Evolutionary conservation across 2,113 vertebrate genomes (phyloP).

Genomic region (Tenebrosternarchus preto): DNA sequence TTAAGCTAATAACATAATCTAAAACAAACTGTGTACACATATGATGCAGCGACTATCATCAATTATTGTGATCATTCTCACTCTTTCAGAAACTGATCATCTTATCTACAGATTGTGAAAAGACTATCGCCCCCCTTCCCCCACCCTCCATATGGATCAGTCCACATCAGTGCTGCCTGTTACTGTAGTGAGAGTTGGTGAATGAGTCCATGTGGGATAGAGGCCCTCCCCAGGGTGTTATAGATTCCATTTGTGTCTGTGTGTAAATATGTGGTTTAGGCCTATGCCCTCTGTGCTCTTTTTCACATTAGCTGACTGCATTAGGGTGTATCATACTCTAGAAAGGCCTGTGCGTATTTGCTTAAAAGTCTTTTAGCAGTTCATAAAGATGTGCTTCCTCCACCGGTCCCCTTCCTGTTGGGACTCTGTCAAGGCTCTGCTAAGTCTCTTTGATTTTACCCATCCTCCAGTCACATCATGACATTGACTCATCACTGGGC

Average conservation of each 20-base stretch:
- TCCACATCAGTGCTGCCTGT: neutral
- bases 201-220: slow-evolving; percentile 45
- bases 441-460: slow-evolving; percentile 89
- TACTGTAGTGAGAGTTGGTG: slow-evolving; percentile 35
- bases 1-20: too few species aligned
- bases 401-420: slow-evolving; percentile 79
- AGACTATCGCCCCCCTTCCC: too few species aligned
- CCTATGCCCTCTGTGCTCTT: slow-evolving; percentile 2
- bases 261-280: slow-evolving; percentile 36
- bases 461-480: slow-evolving; percentile 75
- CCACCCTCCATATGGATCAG: too few species aligned
- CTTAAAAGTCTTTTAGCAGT: slow-evolving; percentile 84
- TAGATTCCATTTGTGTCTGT: slow-evolving; percentile 50
- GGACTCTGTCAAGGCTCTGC: slow-evolving; percentile 86
- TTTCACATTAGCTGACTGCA: slow-evolving; percentile 54
- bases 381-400: slow-evolving; percentile 84
- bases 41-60: too few species aligned
- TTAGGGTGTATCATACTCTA: slow-evolving; percentile 57
- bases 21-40: too few species aligned
- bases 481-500: slow-evolving; percentile 81
- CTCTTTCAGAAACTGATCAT: too few species aligned
- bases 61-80: too few species aligned
- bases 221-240: slow-evolving; percentile 36
- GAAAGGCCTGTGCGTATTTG: slow-evolving; percentile 74
- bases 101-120: too few species aligned